These are phyloP conservation scores for Lemur catta DNA, from an alignment of 2,797 vertebrate genomes.

Conservation along the genomic window DNA sequence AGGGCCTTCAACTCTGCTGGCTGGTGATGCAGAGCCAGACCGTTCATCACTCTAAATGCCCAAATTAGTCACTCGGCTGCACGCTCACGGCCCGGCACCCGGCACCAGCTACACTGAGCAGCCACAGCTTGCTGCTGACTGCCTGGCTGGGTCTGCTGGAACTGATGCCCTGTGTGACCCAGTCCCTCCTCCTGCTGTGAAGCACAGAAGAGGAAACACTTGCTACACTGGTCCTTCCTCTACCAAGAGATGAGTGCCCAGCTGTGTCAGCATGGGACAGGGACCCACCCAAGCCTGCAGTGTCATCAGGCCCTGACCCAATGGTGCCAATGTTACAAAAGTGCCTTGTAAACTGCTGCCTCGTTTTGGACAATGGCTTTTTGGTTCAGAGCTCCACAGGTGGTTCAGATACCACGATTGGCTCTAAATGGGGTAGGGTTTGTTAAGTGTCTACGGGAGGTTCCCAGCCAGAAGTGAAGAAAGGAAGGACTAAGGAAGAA, in stretches of 20 bases:
- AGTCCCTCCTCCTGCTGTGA: background rate
- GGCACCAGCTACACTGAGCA: rapidly evolving
- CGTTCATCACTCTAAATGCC: background rate
- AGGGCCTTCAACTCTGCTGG: background rate
- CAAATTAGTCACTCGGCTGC: background rate
- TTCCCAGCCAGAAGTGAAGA: background rate
- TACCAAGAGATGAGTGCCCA: rapidly evolving
- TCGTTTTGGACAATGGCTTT: background rate
- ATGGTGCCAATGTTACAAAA: background rate
- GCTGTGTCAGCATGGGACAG: background rate
- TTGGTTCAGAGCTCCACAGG: background rate
- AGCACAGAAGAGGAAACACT: background rate
- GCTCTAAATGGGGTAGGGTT: no score
- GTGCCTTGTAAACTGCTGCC: background rate
- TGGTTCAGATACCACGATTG: background rate
- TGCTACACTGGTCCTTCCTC: background rate
- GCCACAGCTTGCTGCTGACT: no score
- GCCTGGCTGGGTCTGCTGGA: background rate
- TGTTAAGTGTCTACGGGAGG: background rate
- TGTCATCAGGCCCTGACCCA: background rate
- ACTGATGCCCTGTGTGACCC: background rate
- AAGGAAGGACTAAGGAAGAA: background rate
- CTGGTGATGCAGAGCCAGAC: background rate
- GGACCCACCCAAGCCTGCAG: no score
- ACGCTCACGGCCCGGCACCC: rapidly evolving